A percentile compares a stretch with the other conserved stretches of the same genome.
phyloP scores from a whole-genome alignment of 2,888 invertebrate species.

The Congeria kusceri region DNA sequence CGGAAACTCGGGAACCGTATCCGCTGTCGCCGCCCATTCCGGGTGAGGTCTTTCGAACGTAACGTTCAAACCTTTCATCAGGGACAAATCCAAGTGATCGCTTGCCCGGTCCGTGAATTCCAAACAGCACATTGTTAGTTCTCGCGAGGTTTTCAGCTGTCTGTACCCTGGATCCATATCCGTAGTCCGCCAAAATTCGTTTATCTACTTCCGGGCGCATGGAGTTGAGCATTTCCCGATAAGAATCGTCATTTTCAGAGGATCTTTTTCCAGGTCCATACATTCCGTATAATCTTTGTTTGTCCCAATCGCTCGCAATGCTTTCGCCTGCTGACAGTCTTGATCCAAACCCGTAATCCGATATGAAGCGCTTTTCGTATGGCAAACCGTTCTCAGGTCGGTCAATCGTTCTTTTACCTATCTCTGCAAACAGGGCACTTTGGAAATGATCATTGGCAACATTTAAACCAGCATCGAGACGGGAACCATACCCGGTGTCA shows the following conservation, averaged over 20 bases:
- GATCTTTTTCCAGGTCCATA: constrained; percentile 25
- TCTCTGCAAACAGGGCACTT: constrained; percentile 4
- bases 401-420: constrained; percentile 1
- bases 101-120: constrained; percentile 19
- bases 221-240: background rate
- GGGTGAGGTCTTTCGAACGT: background rate
- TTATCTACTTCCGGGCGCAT: background rate
- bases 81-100: background rate
- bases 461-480: constrained; percentile 22
- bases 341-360: constrained; percentile 36
- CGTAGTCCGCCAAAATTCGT: constrained; percentile 19
- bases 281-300: constrained; percentile 9
- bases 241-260: background rate
- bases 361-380: background rate
- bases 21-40: constrained; percentile 31
- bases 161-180: constrained; percentile 26
- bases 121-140: constrained; percentile 12
- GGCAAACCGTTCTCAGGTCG: too few relatives aligned
- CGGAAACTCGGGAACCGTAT: constrained; percentile 31
- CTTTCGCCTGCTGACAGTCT: constrained; percentile 25
- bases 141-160: constrained; percentile 24
- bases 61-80: background rate
- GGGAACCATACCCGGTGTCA: constrained; percentile 16
- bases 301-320: constrained; percentile 6
- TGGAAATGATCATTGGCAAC: background rate